Percentiles rank a stretch among this genome's conserved stretches.
Evolutionary conservation across 2,113 vertebrate species (phyloP).

Genomic region (Ctenodactylus gundi): DNA sequence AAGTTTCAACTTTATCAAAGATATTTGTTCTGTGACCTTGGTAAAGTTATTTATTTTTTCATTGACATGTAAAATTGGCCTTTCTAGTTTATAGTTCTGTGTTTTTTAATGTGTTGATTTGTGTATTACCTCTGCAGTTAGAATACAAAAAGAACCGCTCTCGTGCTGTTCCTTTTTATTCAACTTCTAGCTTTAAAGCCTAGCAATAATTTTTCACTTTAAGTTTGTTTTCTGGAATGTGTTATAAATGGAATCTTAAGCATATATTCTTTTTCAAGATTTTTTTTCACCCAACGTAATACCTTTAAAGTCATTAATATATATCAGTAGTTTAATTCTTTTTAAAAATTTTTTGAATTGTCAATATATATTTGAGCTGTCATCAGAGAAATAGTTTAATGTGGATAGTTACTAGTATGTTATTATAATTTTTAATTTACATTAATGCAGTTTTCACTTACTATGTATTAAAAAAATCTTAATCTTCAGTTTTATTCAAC

Average conservation of each 20-base stretch:
- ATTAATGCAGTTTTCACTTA: background rate
- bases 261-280: background rate
- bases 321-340: constrained; percentile 33
- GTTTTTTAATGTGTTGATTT: constrained; percentile 20
- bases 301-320: background rate
- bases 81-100: background rate
- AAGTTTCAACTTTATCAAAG: constrained; percentile 51
- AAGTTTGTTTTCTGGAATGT: constrained; percentile 34
- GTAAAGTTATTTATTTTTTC: background rate
- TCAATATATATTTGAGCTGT: background rate
- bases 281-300: background rate
- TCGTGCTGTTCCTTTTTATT: background rate
- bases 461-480: background rate
- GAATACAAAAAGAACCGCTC: background rate
- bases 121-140: background rate
- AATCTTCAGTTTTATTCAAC: background rate
- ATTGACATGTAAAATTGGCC: constrained; percentile 8
- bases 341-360: constrained; percentile 23
- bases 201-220: background rate
- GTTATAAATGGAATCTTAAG: background rate
- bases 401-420: constrained; percentile 52
- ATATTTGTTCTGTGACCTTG: background rate
- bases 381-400: constrained; percentile 31
- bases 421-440: constrained; percentile 33
- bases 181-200: background rate